Base-by-base conservation (phyloP, 2,888 invertebrate genomes). In the Tenthredo distinguenda region DNA sequence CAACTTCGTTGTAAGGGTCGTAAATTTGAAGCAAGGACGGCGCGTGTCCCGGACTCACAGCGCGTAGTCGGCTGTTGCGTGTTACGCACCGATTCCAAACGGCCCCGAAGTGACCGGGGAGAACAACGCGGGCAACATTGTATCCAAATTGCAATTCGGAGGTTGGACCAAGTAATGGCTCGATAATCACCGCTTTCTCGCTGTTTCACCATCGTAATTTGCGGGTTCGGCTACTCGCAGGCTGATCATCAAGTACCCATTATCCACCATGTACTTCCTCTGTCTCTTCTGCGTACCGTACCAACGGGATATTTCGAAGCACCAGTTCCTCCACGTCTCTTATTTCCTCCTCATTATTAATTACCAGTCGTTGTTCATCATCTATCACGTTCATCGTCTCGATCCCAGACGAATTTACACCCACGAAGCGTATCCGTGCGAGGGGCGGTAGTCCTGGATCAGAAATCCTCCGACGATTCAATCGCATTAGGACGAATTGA, bases 161-260 rank as follows among this genome's bases (percentile, higher is more conserved):
- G 58, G 62, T 31, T 37, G 43, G 82, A 6, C 65, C 34, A 10
- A 15, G 68, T 50, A 71, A 68, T 37, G 85, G 68, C 43, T 81
- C 47, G 85, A 72, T 85, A 85, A 85, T 83, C 72, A 82, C 50
- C 47, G 40, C 40, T 26, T 62, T 62, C 81, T 81, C 4, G 40
- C 72, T 15, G 40, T 21, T 74, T 12, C 43, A 74, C 9, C 43
- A 74, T 74, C 72, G 43, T 43, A n/a, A 40, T 74, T 21, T 74
- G n/a, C 72, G 7, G 40, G 0, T 21, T 9, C n/a, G 55, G 7
- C 55, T 62, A 21, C 62, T 62, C 62, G 62, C 31, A 31, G 37
- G 7, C 37, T 5, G 9, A 74, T n/a, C n/a, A 71, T 71, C 55
- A 71, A 34, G 37, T n/a, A 71, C 34, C 71, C 18, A 71, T 18